Conservation (phyloP, 2,797 vertebrate species). For the Crenichthys baileyi region DNA sequence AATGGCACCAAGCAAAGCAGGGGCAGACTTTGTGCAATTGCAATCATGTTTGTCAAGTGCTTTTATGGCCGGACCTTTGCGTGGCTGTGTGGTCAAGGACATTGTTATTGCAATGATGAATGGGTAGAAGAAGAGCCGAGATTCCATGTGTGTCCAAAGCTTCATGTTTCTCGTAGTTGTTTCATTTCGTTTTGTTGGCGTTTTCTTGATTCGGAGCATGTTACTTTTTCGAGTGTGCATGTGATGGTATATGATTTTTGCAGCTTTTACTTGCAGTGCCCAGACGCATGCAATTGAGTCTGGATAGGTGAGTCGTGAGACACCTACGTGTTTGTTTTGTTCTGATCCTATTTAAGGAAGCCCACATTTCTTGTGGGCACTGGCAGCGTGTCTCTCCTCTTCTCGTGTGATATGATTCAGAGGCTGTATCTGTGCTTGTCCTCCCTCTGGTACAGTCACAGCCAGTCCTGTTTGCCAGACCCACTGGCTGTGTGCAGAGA, state of each 20-base stretch:
- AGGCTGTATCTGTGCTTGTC: constrained; percentile 74
- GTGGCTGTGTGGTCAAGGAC: constrained; percentile 37
- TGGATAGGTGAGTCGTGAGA: constrained; percentile 69
- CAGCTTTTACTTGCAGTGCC: constrained; percentile 47
- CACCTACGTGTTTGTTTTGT: constrained; percentile 74
- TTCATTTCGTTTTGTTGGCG: constrained; percentile 13
- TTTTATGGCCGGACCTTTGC: constrained; percentile 44
- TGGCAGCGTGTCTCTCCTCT: constrained; percentile 70
- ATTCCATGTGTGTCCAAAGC: background rate
- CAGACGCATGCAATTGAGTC: constrained; percentile 59
- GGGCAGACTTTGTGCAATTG: constrained; percentile 23
- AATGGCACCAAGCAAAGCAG: constrained; percentile 52
- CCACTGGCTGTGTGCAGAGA: constrained; percentile 67
- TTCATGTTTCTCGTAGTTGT: constrained; percentile 33
- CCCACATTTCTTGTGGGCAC: constrained; percentile 79
- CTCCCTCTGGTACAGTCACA: constrained; percentile 72
- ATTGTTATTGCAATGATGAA: constrained; percentile 23
- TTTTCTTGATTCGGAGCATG: constrained; percentile 7
- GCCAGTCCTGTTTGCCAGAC: constrained; percentile 69
- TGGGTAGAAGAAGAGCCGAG: constrained; percentile 10
- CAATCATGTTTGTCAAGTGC: constrained; percentile 21
- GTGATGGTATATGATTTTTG: background rate
- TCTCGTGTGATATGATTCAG: constrained; percentile 79
- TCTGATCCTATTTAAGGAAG: constrained; percentile 77
- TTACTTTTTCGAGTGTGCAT: background rate